Evolutionary conservation across 2,888 invertebrate genomes (phyloP).

Genomic region (Temnothorax unifasciatus): DNA sequence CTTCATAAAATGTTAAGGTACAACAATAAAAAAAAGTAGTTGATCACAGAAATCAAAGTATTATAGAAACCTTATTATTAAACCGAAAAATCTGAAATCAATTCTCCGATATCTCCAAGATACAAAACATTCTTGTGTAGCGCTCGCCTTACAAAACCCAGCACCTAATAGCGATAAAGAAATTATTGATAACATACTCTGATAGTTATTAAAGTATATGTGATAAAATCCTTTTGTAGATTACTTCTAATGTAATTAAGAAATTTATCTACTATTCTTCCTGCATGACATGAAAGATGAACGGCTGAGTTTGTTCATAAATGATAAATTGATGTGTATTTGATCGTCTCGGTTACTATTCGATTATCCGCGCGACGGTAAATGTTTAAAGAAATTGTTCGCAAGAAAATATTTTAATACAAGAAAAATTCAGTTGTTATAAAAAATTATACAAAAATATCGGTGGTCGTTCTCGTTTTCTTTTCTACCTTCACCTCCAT

Average conservation of each 20-base stretch:
- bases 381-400: conserved; percentile 10
- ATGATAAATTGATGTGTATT: conserved; percentile 39
- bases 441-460: conserved; percentile 40
- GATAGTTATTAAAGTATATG: conserved; percentile 54
- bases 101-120: conserved; percentile 29
- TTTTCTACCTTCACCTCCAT: neutral
- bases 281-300: conserved; percentile 58
- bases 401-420: neutral
- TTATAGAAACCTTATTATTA: too few relatives aligned
- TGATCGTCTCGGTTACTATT: conserved; percentile 31
- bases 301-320: conserved; percentile 57
- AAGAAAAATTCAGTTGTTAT: neutral
- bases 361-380: neutral
- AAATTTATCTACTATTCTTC: conserved; percentile 38
- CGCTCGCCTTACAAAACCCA: conserved; percentile 33
- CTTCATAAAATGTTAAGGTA: too few relatives aligned
- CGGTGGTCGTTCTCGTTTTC: neutral
- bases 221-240: conserved; percentile 44
- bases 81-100: conserved; percentile 43
- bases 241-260: conserved; percentile 55
- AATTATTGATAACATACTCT: conserved; percentile 13
- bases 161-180: conserved; percentile 23
- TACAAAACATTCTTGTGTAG: conserved; percentile 45
- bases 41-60: too few relatives aligned
- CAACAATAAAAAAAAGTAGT: too few relatives aligned